phyloP scores from a whole-genome alignment of 2,888 invertebrate genomes.

The Leptinotarsa tumamoca region DNA sequence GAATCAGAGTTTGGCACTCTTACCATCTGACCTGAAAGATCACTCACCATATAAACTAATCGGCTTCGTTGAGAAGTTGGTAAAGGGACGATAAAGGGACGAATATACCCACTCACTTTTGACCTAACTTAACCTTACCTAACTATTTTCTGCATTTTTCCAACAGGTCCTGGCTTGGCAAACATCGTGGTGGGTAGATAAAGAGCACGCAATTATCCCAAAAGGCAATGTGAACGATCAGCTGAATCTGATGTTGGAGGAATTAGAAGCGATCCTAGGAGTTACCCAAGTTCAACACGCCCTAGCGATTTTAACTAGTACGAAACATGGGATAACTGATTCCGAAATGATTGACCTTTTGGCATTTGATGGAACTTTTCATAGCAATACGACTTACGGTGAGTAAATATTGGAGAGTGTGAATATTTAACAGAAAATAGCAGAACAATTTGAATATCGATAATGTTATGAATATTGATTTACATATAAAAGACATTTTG shows the following conservation, averaged over 20 bases:
- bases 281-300: conserved; percentile 75
- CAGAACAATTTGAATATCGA: too few species aligned
- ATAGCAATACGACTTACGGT: conserved; percentile 75
- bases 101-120: too few species aligned
- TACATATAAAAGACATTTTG: too few species aligned
- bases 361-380: conserved; percentile 74
- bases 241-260: conserved; percentile 75
- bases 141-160: neutral
- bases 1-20: too few species aligned
- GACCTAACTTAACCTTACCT: neutral
- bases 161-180: conserved; percentile 73
- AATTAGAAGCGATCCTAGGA: conserved; percentile 77
- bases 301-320: conserved; percentile 79
- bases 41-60: too few species aligned
- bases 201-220: conserved; percentile 70
- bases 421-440: too few species aligned
- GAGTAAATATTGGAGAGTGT: conserved; percentile 52
- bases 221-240: conserved; percentile 73
- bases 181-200: conserved; percentile 72
- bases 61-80: too few species aligned
- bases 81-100: too few species aligned
- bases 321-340: conserved; percentile 83
- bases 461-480: too few species aligned
- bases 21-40: too few species aligned
- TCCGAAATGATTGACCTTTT: conserved; percentile 82